Evolutionary conservation across 2,797 vertebrate genomes (phyloP), one percentile per base, ranked within the genome.

Genomic region (Eremophila alpestris): DNA sequence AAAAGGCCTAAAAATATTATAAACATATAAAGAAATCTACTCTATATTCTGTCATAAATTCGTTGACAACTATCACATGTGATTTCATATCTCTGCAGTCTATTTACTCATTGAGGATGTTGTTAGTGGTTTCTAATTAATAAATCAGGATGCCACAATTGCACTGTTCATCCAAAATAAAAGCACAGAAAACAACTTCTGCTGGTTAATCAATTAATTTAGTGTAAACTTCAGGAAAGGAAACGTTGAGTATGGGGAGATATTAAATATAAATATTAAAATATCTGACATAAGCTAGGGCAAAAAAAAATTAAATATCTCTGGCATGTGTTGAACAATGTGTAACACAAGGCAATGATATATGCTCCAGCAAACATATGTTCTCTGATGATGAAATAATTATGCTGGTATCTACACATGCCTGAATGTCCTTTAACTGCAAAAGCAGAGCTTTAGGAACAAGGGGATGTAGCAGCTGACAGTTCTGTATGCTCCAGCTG

Each of bases 351-450:
- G 36, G 67, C 59, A 69, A 58, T 51, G 41, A n/a, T 92, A 3
- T 26, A 68, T 62, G 55, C 94, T 82, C 77, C 62, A 69, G 74
- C 59, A 79, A 90, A 48, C 70, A 82, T 80, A 91, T 76, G 89
- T 48, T 68, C 73, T 29, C 26, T 64, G 68, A 77, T 83, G 49
- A 62, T 64, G 81, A 92, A 95, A 86, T 89, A 86, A 77, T 94
- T 46, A 30, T 58, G 29, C 65, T 83, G 60, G 15, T 56, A 56
- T 88, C 87, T 70, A 82, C 62, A 84, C 23, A 41, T 46, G 62
- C 11, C 60, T 74, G 48, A 64, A 54, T 54, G 69, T 29, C 24
- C 43, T 62, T 64, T 46, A 82, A 36, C n/a, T 29, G 26, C 26
- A 75, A 64, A 83, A 85, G 41, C 17, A 78, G 59, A 34, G 32